These are phyloP conservation scores for Sprattus sprattus DNA, from an alignment of 2,113 vertebrate genomes.

Conservation along the genomic window DNA sequence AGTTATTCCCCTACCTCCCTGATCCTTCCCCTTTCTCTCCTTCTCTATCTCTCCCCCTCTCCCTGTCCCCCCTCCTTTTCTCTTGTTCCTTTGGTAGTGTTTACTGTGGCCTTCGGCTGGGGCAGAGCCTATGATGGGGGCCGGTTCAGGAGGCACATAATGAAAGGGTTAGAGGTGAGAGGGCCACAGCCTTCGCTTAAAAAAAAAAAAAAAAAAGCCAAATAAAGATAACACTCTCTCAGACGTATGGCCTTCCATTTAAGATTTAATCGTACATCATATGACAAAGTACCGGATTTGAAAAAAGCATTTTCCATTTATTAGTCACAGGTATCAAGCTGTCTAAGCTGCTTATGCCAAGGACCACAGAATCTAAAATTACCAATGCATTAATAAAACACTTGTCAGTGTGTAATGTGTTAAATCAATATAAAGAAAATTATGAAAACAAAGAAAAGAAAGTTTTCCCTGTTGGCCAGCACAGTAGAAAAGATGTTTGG, in stretches of 20 bases:
- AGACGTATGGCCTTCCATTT: background rate
- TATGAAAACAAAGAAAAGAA: too few relatives aligned
- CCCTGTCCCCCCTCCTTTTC: background rate
- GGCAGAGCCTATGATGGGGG: conserved; percentile 20
- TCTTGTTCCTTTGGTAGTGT: conserved; percentile 35
- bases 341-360: background rate
- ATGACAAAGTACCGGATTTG: too few relatives aligned
- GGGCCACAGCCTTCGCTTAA: background rate
- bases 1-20: background rate
- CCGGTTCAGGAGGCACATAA: conserved; percentile 38
- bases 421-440: background rate
- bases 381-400: background rate
- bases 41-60: background rate
- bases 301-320: background rate
- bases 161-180: conserved; percentile 9
- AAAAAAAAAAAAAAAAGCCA: background rate
- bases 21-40: background rate
- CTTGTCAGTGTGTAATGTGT: background rate
- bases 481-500: too few relatives aligned
- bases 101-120: conserved; percentile 33
- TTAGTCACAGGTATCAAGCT: background rate
- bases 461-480: too few relatives aligned
- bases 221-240: background rate
- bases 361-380: background rate
- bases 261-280: background rate